Conservation (phyloP, 1,140 invertebrate species). For the Aphidius gifuensis region DNA sequence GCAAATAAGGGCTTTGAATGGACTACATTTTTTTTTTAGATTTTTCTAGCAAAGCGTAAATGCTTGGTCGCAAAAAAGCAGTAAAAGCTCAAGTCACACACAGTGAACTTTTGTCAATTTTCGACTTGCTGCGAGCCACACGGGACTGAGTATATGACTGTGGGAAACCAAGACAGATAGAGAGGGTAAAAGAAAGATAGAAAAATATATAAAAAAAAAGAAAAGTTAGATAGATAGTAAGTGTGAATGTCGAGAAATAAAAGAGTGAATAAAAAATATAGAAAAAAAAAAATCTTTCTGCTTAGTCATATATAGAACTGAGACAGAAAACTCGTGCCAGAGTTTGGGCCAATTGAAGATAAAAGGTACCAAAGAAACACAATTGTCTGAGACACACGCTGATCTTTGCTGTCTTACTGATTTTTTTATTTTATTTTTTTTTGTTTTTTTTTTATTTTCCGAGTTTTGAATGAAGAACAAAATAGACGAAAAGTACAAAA, state of each 20-base stretch:
- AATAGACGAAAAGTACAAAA: too few relatives aligned
- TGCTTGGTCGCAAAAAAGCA: conserved; percentile 7
- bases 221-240: conserved; percentile 1
- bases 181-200: background rate
- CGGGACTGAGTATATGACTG: background rate
- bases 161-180: conserved; percentile 10
- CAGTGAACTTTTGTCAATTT: conserved; percentile 32
- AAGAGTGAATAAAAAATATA: conserved; percentile 21
- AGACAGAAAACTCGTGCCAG: conserved; percentile 19
- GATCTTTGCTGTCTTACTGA: too few relatives aligned
- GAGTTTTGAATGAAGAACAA: too few relatives aligned
- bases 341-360: conserved; percentile 4
- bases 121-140: conserved; percentile 21
- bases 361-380: background rate
- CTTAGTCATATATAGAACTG: conserved; percentile 27
- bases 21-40: conserved; percentile 31
- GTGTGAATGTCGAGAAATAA: too few relatives aligned
- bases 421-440: too few relatives aligned
- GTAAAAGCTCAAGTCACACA: conserved; percentile 8
- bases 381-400: background rate
- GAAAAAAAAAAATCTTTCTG: background rate
- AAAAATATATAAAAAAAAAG: conserved; percentile 8
- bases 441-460: too few relatives aligned
- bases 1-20: conserved; percentile 30
- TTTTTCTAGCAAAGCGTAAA: conserved; percentile 33